These are phyloP conservation scores for Triplophysa tibetana DNA, from an alignment of 2,113 vertebrate genomes.

Conservation along the genomic window DNA sequence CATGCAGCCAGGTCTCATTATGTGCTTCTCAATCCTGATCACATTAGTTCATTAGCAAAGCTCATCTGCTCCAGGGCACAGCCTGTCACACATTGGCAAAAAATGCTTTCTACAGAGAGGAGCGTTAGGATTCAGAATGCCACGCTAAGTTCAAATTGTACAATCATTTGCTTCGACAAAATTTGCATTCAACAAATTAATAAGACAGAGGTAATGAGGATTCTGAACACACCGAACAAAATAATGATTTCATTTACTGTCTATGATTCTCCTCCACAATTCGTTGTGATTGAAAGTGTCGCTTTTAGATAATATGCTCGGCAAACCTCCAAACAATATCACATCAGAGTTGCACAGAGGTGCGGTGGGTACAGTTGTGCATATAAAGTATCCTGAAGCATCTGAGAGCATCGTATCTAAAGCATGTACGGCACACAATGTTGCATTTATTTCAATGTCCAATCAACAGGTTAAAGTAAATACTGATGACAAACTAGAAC, in stretches of 20 bases:
- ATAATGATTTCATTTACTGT: slow-evolving; percentile 31
- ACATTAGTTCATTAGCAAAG: slow-evolving; percentile 38
- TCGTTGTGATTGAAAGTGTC: background rate
- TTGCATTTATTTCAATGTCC: no score
- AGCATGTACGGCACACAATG: no score
- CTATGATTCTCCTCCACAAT: slow-evolving; percentile 22
- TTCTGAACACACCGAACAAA: slow-evolving; percentile 9
- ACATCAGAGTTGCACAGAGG: background rate
- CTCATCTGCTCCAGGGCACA: slow-evolving; percentile 31
- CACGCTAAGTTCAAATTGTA: slow-evolving; percentile 12
- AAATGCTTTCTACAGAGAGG: background rate
- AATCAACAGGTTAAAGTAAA: no score
- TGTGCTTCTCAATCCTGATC: slow-evolving; percentile 20
- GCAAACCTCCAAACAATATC: background rate
- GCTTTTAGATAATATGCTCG: slow-evolving; percentile 21
- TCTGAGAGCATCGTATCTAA: no score
- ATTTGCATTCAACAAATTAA: slow-evolving; percentile 32
- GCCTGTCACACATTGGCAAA: slow-evolving; percentile 22
- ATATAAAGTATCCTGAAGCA: no score
- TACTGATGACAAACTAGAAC: no score
- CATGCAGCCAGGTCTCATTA: slow-evolving; percentile 33
- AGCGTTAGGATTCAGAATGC: slow-evolving; percentile 11
- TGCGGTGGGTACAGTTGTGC: background rate
- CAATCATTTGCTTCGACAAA: slow-evolving; percentile 26
- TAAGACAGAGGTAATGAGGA: slow-evolving; percentile 38